Percentiles rank a stretch among this genome's conserved stretches.
phyloP scores from a whole-genome alignment of 2,797 vertebrate genomes.

The Lemur catta region DNA sequence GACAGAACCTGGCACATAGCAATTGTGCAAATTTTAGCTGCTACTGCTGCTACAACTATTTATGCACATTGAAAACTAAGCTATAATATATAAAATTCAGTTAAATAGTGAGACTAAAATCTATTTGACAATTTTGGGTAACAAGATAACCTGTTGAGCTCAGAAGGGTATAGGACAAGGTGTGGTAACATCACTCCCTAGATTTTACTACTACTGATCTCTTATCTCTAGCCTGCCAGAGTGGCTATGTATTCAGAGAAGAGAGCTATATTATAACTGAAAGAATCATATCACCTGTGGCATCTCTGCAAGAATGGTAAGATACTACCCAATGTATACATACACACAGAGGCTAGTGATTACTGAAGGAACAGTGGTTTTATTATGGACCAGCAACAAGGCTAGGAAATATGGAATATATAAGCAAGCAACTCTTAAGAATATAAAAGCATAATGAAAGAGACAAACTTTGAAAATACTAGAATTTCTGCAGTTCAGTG shows the following conservation, averaged over 20 bases:
- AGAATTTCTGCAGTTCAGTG: neutral
- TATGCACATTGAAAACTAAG: neutral
- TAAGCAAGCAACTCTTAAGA: neutral
- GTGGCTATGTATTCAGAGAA: neutral
- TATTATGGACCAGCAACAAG: neutral
- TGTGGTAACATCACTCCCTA: neutral
- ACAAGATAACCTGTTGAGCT: neutral
- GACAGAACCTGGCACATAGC: neutral
- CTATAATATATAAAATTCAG: neutral
- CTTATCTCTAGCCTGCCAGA: neutral
- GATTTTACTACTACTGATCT: neutral
- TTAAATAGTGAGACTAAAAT: constrained; percentile 5
- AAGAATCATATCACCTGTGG: neutral
- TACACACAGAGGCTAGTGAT: neutral
- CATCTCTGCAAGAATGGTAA: neutral
- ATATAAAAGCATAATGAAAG: neutral
- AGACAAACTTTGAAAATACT: neutral
- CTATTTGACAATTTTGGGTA: neutral
- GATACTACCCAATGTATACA: neutral
- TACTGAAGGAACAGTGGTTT: neutral
- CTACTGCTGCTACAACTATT: neutral
- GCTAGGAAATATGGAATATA: neutral
- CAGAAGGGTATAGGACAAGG: neutral
- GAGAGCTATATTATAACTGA: neutral
- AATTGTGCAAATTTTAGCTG: neutral